phyloP scores from a whole-genome alignment of 2,888 invertebrate species.

The Noctua pronuba region DNA sequence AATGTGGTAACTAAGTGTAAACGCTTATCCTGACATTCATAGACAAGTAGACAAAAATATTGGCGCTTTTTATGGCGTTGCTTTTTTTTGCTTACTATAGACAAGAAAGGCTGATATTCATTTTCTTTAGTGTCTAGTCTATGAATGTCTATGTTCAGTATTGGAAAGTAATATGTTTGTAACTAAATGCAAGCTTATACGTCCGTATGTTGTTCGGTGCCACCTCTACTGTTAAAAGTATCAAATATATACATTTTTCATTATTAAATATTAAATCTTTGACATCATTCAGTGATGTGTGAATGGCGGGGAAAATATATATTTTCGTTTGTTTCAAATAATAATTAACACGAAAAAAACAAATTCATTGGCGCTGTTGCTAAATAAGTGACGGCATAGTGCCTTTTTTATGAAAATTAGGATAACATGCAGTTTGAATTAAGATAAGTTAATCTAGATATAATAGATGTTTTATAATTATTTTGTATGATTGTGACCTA shows the following conservation, averaged over 20 bases:
- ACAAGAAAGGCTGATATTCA: neutral
- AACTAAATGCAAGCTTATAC: conserved; percentile 63
- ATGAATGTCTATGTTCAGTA: conserved; percentile 42
- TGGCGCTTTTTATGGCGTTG: neutral
- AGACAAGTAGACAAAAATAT: conserved; percentile 14
- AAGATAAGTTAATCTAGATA: conserved; percentile 27
- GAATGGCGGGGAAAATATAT: conserved; percentile 62
- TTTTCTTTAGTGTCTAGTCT: conserved; percentile 4
- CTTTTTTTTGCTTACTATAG: conserved; percentile 7
- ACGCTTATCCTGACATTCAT: conserved; percentile 32
- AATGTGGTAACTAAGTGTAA: conserved; percentile 63
- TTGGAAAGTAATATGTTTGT: conserved; percentile 49
- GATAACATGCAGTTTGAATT: conserved; percentile 22
- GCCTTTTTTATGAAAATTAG: conserved; percentile 10
- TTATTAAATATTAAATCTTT: conserved; percentile 66
- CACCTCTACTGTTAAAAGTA: conserved; percentile 66
- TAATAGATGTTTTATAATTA: conserved; percentile 30
- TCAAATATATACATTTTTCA: conserved; percentile 73
- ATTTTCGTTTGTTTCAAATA: conserved; percentile 38
- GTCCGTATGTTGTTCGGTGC: conserved; percentile 60
- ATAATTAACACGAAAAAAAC: conserved; percentile 39
- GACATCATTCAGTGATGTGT: conserved; percentile 67
- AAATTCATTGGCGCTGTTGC: conserved; percentile 58
- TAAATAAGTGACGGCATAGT: conserved; percentile 22
- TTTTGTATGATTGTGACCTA: conserved; percentile 53